Evolutionary conservation across 1,140 invertebrate species (phyloP).

Genomic region (Pomacea maculata): DNA sequence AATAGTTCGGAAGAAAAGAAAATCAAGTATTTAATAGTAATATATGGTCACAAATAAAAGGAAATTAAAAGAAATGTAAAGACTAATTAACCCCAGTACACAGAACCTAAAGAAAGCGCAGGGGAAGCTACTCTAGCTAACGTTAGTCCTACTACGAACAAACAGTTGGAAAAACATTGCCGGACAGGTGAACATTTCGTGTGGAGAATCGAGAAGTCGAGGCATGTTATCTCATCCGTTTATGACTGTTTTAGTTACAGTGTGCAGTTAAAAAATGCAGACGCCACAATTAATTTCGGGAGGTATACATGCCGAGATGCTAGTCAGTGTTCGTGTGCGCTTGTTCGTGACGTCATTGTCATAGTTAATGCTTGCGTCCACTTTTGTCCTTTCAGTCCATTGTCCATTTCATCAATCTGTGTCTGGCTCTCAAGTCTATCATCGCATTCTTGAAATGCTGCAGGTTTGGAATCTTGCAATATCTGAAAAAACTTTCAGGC

Average conservation of each 20-base stretch:
- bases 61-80: too few relatives aligned
- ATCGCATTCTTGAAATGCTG: neutral
- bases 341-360: slow-evolving; percentile 19
- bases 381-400: too few relatives aligned
- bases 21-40: too few relatives aligned
- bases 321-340: neutral
- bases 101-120: too few relatives aligned
- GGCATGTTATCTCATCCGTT: neutral
- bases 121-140: too few relatives aligned
- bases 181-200: neutral
- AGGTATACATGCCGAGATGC: neutral
- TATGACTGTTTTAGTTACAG: neutral
- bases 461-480: neutral
- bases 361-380: slow-evolving; percentile 5
- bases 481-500: neutral
- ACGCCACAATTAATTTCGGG: neutral
- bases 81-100: too few relatives aligned
- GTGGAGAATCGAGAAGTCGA: neutral
- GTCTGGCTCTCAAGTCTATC: neutral
- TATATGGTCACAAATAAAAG: too few relatives aligned
- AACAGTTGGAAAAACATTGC: neutral
- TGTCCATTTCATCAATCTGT: neutral
- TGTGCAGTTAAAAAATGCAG: neutral
- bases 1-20: too few relatives aligned
- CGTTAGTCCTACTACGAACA: neutral